Conservation (phyloP, 2,113 vertebrate species). For the Saccopteryx leptura region DNA sequence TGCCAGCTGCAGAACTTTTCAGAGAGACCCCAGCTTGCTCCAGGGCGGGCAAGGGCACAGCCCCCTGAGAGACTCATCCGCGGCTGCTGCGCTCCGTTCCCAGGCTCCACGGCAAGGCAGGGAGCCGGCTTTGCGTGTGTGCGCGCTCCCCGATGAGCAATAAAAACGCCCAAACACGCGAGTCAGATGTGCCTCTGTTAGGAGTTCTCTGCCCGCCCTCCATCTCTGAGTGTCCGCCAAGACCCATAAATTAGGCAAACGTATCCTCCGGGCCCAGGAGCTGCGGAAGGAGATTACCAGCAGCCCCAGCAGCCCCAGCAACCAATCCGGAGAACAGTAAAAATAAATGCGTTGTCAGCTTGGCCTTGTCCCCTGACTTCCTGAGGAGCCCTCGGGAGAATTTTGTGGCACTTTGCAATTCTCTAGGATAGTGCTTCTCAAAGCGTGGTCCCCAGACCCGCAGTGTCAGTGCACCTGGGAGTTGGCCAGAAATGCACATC, state of each 20-base stretch:
- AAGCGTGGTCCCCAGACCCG: neutral
- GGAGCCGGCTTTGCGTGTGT: neutral
- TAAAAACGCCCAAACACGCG: neutral
- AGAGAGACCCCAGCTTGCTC: neutral
- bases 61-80: neutral
- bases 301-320: too few species aligned
- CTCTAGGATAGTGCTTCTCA: neutral
- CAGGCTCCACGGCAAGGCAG: neutral
- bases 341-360: neutral
- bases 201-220: slow-evolving; percentile 34
- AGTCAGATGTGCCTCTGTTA: neutral
- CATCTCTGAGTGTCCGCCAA: slow-evolving; percentile 19
- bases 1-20: neutral
- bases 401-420: neutral
- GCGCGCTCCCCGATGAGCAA: neutral
- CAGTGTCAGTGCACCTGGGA: neutral
- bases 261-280: neutral
- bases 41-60: neutral
- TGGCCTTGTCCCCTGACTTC: neutral
- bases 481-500: slow-evolving; percentile 1
- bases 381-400: neutral
- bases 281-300: neutral
- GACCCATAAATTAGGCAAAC: slow-evolving; percentile 47
- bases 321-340: neutral
- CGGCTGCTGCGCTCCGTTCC: neutral